These are phyloP conservation scores for Anticlea derivata DNA, from an alignment of 2,888 invertebrate species.

Conservation along the genomic window DNA sequence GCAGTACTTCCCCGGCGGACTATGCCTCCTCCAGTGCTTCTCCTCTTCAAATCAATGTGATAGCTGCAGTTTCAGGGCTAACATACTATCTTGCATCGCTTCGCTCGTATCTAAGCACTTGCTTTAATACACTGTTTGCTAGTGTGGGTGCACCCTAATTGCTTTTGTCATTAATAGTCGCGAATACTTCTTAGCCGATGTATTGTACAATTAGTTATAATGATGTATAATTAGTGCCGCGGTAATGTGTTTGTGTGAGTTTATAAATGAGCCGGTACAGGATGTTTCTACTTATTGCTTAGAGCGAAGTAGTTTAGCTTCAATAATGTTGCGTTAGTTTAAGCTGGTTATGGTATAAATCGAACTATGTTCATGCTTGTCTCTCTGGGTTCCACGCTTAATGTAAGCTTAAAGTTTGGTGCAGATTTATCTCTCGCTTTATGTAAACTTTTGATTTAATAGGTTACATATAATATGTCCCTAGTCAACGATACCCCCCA, in stretches of 20 bases:
- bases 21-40: too few relatives aligned
- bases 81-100: neutral
- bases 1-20: too few relatives aligned
- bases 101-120: neutral
- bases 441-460: too few relatives aligned
- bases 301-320: slow-evolving; percentile 18
- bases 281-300: slow-evolving; percentile 35
- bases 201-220: slow-evolving; percentile 81
- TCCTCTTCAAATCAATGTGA: too few relatives aligned
- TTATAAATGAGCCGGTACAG: slow-evolving; percentile 35
- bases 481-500: too few relatives aligned
- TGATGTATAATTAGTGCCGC: slow-evolving; percentile 76
- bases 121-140: slow-evolving; percentile 37
- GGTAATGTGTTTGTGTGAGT: slow-evolving; percentile 50
- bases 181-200: slow-evolving; percentile 80
- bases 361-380: too few relatives aligned
- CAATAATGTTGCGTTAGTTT: neutral
- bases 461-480: too few relatives aligned
- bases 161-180: slow-evolving; percentile 83
- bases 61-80: neutral
- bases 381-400: too few relatives aligned
- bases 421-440: too few relatives aligned
- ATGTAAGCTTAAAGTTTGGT: too few relatives aligned
- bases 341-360: neutral
- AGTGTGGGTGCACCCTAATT: slow-evolving; percentile 78